Percentiles rank a stretch among this genome's conserved stretches.
Conservation (phyloP, 1,140 invertebrate species). For the Pygmarrhopalites habei region DNA sequence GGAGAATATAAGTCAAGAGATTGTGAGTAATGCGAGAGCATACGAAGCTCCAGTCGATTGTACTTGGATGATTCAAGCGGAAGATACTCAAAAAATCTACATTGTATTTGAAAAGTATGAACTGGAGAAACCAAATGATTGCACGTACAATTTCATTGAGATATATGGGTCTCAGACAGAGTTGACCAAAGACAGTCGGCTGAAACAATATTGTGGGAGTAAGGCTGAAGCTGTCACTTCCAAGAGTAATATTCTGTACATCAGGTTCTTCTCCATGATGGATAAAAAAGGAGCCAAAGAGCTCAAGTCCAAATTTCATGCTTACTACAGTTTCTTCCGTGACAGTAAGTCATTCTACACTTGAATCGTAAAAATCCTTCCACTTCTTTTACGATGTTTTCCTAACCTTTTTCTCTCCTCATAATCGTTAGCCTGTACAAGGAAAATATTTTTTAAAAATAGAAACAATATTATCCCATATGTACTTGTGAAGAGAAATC, state of each 20-base stretch:
- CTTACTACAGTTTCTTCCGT: constrained; percentile 64
- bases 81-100: constrained; percentile 62
- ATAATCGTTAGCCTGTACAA: neutral
- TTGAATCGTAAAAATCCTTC: neutral
- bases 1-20: constrained; percentile 18
- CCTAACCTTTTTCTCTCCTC: constrained; percentile 11
- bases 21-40: constrained; percentile 52
- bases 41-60: constrained; percentile 61
- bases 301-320: constrained; percentile 59
- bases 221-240: constrained; percentile 62
- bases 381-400: constrained; percentile 32
- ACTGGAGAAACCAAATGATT: constrained; percentile 69
- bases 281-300: constrained; percentile 44
- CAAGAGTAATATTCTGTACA: constrained; percentile 55
- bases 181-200: constrained; percentile 48
- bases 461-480: too few relatives aligned
- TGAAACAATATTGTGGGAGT: constrained; percentile 69
- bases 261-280: constrained; percentile 61
- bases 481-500: too few relatives aligned
- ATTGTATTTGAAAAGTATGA: constrained; percentile 60
- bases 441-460: constrained; percentile 13
- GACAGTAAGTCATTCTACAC: constrained; percentile 46
- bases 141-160: constrained; percentile 72
- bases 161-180: constrained; percentile 62
- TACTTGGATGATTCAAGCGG: constrained; percentile 67